Conservation (phyloP, 2,888 invertebrate genomes). For the Drosophila vallismaia region DNA sequence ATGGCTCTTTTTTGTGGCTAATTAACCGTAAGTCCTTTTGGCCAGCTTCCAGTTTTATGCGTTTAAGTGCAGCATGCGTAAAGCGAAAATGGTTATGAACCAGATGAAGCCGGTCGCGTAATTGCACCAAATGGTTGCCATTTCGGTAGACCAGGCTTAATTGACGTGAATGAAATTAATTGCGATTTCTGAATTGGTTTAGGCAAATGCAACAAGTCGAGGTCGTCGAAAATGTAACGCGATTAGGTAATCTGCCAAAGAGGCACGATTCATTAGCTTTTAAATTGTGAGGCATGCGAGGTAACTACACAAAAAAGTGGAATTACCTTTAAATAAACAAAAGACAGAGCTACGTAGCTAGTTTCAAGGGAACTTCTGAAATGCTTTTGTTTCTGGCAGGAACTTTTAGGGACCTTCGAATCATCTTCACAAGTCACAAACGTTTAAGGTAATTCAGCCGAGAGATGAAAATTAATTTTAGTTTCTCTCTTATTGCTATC, state of each 20-base stretch:
- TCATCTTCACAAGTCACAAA: slow-evolving; percentile 16
- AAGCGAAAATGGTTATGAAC: slow-evolving; percentile 42
- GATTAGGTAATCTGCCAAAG: slow-evolving; percentile 33
- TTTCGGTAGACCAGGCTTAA: slow-evolving; percentile 32
- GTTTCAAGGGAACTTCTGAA: slow-evolving; percentile 3
- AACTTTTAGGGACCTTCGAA: slow-evolving; percentile 1
- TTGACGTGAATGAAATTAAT: slow-evolving; percentile 32
- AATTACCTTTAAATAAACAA: neutral
- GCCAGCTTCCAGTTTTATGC: neutral
- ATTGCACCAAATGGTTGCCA: slow-evolving; percentile 41
- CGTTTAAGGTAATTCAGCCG: slow-evolving; percentile 35
- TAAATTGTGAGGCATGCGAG: slow-evolving; percentile 9
- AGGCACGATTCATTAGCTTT: slow-evolving; percentile 29
- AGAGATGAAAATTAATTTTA: slow-evolving; percentile 24
- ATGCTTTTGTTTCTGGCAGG: neutral
- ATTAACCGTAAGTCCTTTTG: slow-evolving; percentile 37
- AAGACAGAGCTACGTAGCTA: neutral
- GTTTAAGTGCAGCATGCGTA: neutral
- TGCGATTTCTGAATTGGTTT: slow-evolving; percentile 37
- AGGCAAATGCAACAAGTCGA: slow-evolving; percentile 32
- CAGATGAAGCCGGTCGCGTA: slow-evolving; percentile 49
- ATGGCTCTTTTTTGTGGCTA: slow-evolving; percentile 19
- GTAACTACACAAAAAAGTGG: neutral
- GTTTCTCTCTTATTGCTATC: slow-evolving; percentile 27
- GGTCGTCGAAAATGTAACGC: slow-evolving; percentile 28